Evolutionary conservation across 2,888 invertebrate species (phyloP).

Genomic region (Apomyelois bistriatella): DNA sequence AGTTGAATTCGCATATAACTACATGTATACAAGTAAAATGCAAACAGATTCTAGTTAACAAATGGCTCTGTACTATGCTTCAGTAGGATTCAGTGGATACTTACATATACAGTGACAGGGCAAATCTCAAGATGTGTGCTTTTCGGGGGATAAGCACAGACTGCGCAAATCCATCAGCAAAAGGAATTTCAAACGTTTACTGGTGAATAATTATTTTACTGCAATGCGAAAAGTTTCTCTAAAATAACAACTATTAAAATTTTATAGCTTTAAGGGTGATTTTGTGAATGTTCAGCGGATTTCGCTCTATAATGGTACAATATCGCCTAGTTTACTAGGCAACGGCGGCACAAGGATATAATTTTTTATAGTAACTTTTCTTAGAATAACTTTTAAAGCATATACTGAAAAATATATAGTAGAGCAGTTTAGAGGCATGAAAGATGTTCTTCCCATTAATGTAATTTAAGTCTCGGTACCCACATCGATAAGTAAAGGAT

Average conservation of each 20-base stretch:
- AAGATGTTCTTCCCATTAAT: no score
- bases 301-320: neutral
- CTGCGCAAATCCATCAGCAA: neutral
- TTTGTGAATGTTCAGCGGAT: neutral
- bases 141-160: slow-evolving; percentile 3
- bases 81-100: neutral
- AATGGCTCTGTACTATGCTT: neutral
- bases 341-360: neutral
- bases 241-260: neutral
- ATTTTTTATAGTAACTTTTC: neutral
- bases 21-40: neutral
- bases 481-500: no score
- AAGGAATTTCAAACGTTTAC: neutral
- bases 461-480: no score
- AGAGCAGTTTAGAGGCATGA: no score
- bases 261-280: neutral
- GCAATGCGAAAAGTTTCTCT: neutral
- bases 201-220: neutral
- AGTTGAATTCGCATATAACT: no score
- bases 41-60: neutral
- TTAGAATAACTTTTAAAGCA: no score
- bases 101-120: neutral
- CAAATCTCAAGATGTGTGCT: slow-evolving; percentile 5
- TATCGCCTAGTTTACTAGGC: neutral
- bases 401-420: no score